Conservation (phyloP, 2,113 vertebrate species). For the Xiphophorus couchianus region DNA sequence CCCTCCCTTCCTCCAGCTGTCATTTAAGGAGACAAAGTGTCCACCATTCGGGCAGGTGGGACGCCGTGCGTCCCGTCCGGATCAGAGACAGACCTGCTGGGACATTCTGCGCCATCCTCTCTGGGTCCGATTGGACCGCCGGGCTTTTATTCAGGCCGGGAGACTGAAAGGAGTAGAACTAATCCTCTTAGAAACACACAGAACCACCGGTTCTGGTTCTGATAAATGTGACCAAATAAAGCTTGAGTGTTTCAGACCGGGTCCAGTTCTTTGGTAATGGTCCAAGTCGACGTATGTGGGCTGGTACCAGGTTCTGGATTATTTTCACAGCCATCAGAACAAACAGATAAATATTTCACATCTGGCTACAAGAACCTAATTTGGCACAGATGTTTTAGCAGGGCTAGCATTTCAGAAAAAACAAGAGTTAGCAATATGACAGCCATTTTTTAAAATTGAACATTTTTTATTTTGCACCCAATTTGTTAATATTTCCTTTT, state of each 20-base stretch:
- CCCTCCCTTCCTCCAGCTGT: slow-evolving; percentile 2
- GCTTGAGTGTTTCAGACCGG: background rate
- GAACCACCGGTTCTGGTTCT: background rate
- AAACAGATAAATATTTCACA: too few species aligned
- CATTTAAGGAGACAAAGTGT: background rate
- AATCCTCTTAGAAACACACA: background rate
- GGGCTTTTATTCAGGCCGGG: background rate
- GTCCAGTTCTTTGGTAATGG: background rate
- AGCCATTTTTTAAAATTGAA: too few species aligned
- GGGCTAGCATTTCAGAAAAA: too few species aligned
- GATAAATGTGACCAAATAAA: background rate
- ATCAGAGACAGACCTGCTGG: background rate
- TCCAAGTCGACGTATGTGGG: too few species aligned
- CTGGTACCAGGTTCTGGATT: too few species aligned
- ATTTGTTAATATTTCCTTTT: too few species aligned
- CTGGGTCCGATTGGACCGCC: too few species aligned
- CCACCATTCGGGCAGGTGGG: background rate
- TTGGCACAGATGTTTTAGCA: too few species aligned
- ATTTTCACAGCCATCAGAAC: too few species aligned
- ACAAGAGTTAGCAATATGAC: too few species aligned
- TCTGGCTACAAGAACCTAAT: too few species aligned
- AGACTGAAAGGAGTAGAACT: background rate
- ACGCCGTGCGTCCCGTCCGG: background rate
- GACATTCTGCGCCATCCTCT: background rate
- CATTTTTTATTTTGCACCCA: too few species aligned